Evolutionary conservation across 1,140 invertebrate genomes (phyloP).

Genomic region (Odontomachus brunneus): DNA sequence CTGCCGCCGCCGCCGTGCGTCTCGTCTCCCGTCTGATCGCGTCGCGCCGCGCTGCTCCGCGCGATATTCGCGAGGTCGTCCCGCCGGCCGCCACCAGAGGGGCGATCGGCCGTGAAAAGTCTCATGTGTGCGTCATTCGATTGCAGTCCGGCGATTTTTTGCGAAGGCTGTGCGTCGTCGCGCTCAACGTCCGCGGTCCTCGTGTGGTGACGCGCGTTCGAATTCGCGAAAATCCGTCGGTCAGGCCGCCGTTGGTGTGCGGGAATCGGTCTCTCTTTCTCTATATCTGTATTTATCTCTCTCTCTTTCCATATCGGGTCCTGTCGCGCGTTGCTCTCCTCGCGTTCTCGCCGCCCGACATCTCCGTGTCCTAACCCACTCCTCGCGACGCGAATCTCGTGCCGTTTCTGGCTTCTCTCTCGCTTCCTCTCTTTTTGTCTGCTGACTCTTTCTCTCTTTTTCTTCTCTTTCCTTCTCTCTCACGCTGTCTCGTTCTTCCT

Average conservation of each 20-base stretch:
- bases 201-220: constrained; percentile 3
- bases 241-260: not conserved
- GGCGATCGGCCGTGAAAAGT: constrained; percentile 49
- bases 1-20: not conserved
- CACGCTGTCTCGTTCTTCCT: too few relatives aligned
- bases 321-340: constrained; percentile 25
- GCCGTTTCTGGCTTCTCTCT: not conserved
- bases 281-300: too few relatives aligned
- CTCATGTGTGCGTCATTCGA: not conserved
- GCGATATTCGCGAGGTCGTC: constrained; percentile 42
- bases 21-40: not conserved
- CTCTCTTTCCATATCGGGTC: not conserved
- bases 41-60: constrained; percentile 18
- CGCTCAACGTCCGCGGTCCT: not conserved
- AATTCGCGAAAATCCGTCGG: constrained; percentile 1
- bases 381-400: too few relatives aligned
- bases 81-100: constrained; percentile 28
- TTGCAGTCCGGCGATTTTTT: not conserved
- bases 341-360: not conserved
- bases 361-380: not conserved
- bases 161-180: constrained; percentile 28
- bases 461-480: not conserved
- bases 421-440: not conserved
- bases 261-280: not conserved
- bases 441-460: constrained; percentile 1